Evolutionary conservation across 1,140 invertebrate species (phyloP).

Genomic region (Orchesella cincta): DNA sequence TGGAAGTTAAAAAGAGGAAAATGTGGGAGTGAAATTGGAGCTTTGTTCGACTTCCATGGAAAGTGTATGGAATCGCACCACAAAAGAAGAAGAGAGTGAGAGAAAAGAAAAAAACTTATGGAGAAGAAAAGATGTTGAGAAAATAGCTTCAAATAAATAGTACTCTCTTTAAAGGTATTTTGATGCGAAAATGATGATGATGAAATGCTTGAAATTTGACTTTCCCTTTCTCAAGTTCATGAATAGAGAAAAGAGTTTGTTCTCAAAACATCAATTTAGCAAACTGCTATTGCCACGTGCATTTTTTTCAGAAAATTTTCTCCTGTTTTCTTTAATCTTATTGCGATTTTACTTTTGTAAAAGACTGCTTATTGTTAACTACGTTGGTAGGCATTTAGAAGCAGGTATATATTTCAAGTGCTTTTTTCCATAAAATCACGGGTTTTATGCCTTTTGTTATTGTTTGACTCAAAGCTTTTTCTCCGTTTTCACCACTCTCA

Average conservation of each 20-base stretch:
- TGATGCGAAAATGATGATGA: constrained; percentile 9
- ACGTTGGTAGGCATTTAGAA: not conserved
- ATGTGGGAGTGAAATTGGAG: not conserved
- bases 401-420: not conserved
- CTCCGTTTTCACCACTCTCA: too few species aligned
- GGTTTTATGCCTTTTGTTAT: too few species aligned
- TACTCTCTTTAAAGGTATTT: not conserved
- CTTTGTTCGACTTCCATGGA: not conserved
- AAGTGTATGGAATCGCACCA: not conserved
- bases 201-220: not conserved
- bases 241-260: not conserved
- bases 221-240: not conserved
- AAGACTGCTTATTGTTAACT: too few species aligned
- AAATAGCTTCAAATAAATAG: not conserved
- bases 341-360: not conserved
- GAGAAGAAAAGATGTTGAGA: not conserved
- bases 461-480: too few species aligned
- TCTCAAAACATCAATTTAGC: not conserved
- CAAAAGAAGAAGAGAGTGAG: not conserved
- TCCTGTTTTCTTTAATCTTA: not conserved
- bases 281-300: too few species aligned
- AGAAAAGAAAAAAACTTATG: not conserved
- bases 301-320: not conserved
- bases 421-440: not conserved
- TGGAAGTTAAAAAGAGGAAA: constrained; percentile 21